Evolutionary conservation across 2,113 vertebrate genomes (phyloP), one percentile per base, ranked within the genome.

Genomic region (Spheniscus mendiculus): DNA sequence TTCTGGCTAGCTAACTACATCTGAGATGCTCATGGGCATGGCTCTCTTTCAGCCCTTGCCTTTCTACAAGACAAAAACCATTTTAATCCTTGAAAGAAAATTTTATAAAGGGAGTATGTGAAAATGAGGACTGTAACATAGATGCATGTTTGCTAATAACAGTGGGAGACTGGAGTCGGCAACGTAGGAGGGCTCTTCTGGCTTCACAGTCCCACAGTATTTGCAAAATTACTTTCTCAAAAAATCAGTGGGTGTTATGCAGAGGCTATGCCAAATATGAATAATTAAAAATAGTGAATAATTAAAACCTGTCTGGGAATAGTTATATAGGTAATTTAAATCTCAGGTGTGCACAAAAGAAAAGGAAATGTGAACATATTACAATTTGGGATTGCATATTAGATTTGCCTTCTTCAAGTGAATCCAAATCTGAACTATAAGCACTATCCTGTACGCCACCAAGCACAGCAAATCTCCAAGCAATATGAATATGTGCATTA

Each of bases 241-340:
- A 74, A 59, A 74, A 81, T 27, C 55, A 45, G 63, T 81, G 42
- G 44, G 26, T 89, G 61, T 62, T 61, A 52, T 9, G 32, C 38
- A 83, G 29, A 36, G 20, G 4, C 36, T 71, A 12, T 47, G 47
- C 14, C 58, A 89, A 90, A 85, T 65, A 67, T 34, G 42, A 87
- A 85, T 90, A 88, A 63, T 86, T 72, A n/a, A 94, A 93, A 83
- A 15, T 19, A 85, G 44, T 62, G 52, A 88, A 91, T 89, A 94
- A 91, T 87, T 95, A 84, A 91, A 91, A 62, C 30, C 15, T 70
- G 20, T 49, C 44, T 55, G 17, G 22, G n/a, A 90, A 86, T 34
- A 76, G 44, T 78, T 85, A 49, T 49, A 16, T 13, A 26, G 38
- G 73, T 66, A 78, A 70, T 67, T 91, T 92, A 85, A 85, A 38